Conservation (phyloP, 2,113 vertebrate species). For the Odobenus rosmarus region DNA sequence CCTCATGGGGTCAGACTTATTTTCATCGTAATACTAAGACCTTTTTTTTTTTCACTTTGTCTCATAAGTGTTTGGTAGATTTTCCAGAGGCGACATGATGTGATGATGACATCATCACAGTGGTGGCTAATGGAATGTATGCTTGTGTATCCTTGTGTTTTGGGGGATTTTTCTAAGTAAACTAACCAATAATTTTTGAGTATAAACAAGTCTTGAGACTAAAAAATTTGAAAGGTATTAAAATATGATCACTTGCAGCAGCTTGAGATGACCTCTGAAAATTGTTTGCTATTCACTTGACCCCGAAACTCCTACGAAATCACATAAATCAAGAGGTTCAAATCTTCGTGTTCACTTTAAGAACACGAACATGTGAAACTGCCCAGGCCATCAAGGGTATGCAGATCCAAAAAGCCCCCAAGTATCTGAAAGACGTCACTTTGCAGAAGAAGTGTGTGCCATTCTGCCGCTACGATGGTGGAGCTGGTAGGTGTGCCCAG, state of each 20-base stretch:
- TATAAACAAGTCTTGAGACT: not conserved
- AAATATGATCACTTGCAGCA: not conserved
- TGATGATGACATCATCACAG: not conserved
- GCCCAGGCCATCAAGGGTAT: too few species aligned
- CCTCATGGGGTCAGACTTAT: not conserved
- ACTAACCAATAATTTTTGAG: not conserved
- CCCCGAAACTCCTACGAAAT: too few species aligned
- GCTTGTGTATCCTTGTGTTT: not conserved
- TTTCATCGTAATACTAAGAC: slow-evolving; percentile 35
- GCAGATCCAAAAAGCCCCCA: too few species aligned
- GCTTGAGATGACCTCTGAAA: too few species aligned
- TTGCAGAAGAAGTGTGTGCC: too few species aligned
- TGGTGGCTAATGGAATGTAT: not conserved
- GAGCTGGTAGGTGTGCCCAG: too few species aligned
- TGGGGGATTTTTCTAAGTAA: not conserved
- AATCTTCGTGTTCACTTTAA: too few species aligned
- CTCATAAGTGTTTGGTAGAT: not conserved
- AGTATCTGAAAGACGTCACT: too few species aligned
- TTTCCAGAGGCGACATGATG: not conserved
- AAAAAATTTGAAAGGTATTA: not conserved
- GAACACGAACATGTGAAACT: too few species aligned
- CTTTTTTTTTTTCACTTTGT: not conserved
- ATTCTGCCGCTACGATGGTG: too few species aligned
- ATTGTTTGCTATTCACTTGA: too few species aligned
- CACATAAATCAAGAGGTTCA: too few species aligned